Conservation (phyloP, 2,113 vertebrate species). For the Pagrus major region DNA sequence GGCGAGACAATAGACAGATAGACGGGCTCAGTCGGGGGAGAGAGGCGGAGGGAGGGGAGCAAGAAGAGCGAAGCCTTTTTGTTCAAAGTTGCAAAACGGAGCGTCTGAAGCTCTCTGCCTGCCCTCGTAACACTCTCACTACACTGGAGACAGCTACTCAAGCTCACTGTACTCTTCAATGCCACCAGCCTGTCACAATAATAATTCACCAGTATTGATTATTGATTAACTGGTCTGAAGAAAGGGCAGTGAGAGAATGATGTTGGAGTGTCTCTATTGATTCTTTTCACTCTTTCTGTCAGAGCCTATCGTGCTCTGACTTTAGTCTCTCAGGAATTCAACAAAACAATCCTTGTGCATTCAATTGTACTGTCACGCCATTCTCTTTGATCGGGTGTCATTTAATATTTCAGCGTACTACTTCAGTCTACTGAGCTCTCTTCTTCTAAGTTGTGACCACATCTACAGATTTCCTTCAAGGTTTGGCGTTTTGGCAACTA, state of each 20-base stretch:
- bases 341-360: not conserved
- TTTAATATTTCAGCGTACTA: too few relatives aligned
- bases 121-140: not conserved
- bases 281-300: conserved; percentile 24
- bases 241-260: conserved; percentile 25
- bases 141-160: not conserved
- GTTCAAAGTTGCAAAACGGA: conserved; percentile 30
- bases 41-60: not conserved
- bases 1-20: conserved; percentile 63
- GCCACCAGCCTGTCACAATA: not conserved
- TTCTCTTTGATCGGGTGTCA: too few relatives aligned
- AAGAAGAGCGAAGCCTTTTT: conserved; percentile 17
- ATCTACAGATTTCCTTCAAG: too few relatives aligned
- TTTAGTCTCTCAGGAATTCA: not conserved
- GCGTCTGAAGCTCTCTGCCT: conserved; percentile 8
- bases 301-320: not conserved
- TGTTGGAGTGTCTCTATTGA: conserved; percentile 13
- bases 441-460: too few relatives aligned
- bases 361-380: too few relatives aligned
- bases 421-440: too few relatives aligned
- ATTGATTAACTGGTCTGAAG: conserved; percentile 41
- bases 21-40: conserved; percentile 29
- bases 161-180: conserved; percentile 8
- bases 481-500: too few relatives aligned
- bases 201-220: conserved; percentile 46